These are phyloP conservation scores for Pristionchus fissidentatus DNA, from an alignment of 2,888 invertebrate species.

Conservation along the genomic window DNA sequence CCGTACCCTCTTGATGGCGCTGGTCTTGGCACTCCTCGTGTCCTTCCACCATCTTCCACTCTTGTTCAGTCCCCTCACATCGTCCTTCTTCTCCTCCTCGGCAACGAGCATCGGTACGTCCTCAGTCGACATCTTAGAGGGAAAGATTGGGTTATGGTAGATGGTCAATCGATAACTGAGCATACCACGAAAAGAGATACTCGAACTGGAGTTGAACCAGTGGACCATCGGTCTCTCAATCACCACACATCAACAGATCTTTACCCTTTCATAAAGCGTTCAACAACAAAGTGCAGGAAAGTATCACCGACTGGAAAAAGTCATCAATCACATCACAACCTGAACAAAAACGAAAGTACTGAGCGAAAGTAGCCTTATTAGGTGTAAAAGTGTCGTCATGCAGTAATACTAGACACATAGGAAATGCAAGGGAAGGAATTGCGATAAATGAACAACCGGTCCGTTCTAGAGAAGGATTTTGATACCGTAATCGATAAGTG, in stretches of 20 bases:
- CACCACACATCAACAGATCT: not conserved
- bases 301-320: not conserved
- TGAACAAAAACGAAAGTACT: constrained; percentile 24
- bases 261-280: not conserved
- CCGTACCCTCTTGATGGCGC: constrained; percentile 36
- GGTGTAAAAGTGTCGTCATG: constrained; percentile 9
- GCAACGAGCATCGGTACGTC: constrained; percentile 36
- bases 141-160: not conserved
- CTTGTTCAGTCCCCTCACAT: constrained; percentile 28
- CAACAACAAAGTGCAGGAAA: not conserved
- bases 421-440: not conserved
- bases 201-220: not conserved
- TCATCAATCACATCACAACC: constrained; percentile 38
- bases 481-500: constrained; percentile 27
- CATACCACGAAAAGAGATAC: not conserved
- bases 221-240: not conserved
- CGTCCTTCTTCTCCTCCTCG: constrained; percentile 26
- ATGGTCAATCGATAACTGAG: not conserved
- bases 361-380: too few relatives aligned
- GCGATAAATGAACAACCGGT: constrained; percentile 12
- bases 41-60: constrained; percentile 49
- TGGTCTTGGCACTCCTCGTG: constrained; percentile 41
- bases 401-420: too few relatives aligned
- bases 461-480: not conserved
- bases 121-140: constrained; percentile 7